A percentile compares a stretch with the other conserved stretches of the same genome.
phyloP scores from a whole-genome alignment of 2,888 invertebrate genomes.

The Caenorhabditis imperialis region DNA sequence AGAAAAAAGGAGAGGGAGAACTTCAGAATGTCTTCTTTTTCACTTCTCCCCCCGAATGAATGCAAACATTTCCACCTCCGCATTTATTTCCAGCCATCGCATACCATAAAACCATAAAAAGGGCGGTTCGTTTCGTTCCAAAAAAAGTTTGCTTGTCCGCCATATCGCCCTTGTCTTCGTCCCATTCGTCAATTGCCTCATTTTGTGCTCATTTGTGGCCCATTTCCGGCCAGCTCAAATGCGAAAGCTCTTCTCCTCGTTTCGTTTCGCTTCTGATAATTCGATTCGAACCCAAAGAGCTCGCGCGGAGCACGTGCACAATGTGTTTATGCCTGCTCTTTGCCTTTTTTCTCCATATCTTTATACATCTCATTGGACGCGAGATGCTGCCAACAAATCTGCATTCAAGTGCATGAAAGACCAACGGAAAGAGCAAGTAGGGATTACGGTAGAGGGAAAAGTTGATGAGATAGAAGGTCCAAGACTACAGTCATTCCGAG shows the following conservation, averaged over 20 bases:
- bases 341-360: slow-evolving; percentile 14
- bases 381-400: no score
- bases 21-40: slow-evolving; percentile 17
- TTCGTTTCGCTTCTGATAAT: slow-evolving; percentile 37
- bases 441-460: no score
- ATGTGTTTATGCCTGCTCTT: slow-evolving; percentile 50
- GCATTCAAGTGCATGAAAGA: no score
- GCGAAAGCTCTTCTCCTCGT: slow-evolving; percentile 17
- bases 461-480: no score
- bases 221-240: no score
- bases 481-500: no score
- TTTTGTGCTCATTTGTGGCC: no score
- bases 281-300: slow-evolving; percentile 43
- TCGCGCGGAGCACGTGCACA: slow-evolving; percentile 35
- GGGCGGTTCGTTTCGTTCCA: no score
- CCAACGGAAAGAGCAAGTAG: no score
- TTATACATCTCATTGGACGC: slow-evolving; percentile 15
- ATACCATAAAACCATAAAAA: slow-evolving; percentile 26
- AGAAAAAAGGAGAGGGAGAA: slow-evolving; percentile 7
- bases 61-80: slow-evolving; percentile 27
- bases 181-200: neutral
- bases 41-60: slow-evolving; percentile 5
- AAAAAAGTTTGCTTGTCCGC: no score
- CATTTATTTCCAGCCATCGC: slow-evolving; percentile 11
- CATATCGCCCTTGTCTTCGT: no score